Percentiles rank a stretch among this genome's conserved stretches.
Conservation (phyloP, 2,888 invertebrate genomes). For the Nomada fabriciana region DNA sequence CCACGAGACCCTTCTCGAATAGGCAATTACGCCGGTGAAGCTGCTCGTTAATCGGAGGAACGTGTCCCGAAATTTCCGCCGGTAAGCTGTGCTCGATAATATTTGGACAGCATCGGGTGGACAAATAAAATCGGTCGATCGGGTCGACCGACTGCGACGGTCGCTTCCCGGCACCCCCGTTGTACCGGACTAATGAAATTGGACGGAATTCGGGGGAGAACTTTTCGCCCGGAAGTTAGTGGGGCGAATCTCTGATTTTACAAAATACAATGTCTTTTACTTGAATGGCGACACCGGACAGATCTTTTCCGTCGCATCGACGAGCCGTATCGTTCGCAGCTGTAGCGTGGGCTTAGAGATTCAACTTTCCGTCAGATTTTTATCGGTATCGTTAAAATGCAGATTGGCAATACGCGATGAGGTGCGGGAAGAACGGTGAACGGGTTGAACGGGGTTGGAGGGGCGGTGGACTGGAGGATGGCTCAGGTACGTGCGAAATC, state of each 20-base stretch:
- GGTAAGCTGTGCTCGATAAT: slow-evolving; percentile 8
- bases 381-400: slow-evolving; percentile 76
- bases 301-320: slow-evolving; percentile 8
- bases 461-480: neutral
- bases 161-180: neutral
- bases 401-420: slow-evolving; percentile 75
- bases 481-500: slow-evolving; percentile 40
- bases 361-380: slow-evolving; percentile 65
- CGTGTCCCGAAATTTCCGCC: slow-evolving; percentile 36
- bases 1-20: slow-evolving; percentile 21
- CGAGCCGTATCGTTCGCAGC: slow-evolving; percentile 7
- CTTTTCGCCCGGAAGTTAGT: neutral
- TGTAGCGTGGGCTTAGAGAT: slow-evolving; percentile 38
- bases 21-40: slow-evolving; percentile 39
- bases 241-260: neutral
- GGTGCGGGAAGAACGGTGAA: slow-evolving; percentile 41
- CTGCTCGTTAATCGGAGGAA: slow-evolving; percentile 51
- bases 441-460: neutral
- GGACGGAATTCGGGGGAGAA: neutral
- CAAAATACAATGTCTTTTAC: neutral
- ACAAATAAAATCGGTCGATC: slow-evolving; percentile 9
- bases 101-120: slow-evolving; percentile 24
- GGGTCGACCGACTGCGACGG: neutral
- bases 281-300: slow-evolving; percentile 34
- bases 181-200: neutral